Evolutionary conservation across 1,140 invertebrate species (phyloP), one percentile per base, ranked within the genome.

Genomic region (Ericerus pela): DNA sequence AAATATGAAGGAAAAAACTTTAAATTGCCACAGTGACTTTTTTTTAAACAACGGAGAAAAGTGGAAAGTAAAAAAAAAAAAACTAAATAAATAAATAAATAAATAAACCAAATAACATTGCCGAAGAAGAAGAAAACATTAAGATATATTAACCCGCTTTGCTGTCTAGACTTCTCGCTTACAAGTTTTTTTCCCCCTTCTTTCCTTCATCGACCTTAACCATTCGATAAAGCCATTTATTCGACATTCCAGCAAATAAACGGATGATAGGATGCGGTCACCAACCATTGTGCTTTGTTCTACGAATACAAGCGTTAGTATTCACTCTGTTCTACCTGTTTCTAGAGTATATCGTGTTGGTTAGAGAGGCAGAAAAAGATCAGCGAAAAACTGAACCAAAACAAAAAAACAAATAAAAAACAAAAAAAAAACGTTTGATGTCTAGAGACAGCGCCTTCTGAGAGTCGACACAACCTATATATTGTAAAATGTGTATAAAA

Each of bases 131-230:
- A 24, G 26, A 47, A 47, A 47, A 24, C 41, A 47, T 47, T 47
- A 47, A 47, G 41, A 47, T 47, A 47, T 47, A 47, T 47, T 47
- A 47, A 47, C 41, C 41, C 26, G 41, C 41, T 47, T 24, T 47
- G 26, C 41, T 24, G 41, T 47, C 41, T 47, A 47, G 41, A 47
- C 41, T 47, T 47, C 41, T 47, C 41, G 41, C 41, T 18, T 47
- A 47, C 41, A 18, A 18, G 20, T 47, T 47, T 47, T 20, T 24
- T 24, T 47, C 41, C 20, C 8, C 41, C n/a, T n/a, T n/a, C n/a
- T n/a, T n/a, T n/a, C n/a, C n/a, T n/a, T n/a, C n/a, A n/a, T n/a
- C n/a, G n/a, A n/a, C n/a, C n/a, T n/a, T 47, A 14, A 24, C 41
- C 41, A 24, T 47, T 47, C 10, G 26, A 47, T 47, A 47, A 24